Base-by-base conservation (phyloP, 2,113 vertebrate species). In the Oncorhynchus nerka region DNA sequence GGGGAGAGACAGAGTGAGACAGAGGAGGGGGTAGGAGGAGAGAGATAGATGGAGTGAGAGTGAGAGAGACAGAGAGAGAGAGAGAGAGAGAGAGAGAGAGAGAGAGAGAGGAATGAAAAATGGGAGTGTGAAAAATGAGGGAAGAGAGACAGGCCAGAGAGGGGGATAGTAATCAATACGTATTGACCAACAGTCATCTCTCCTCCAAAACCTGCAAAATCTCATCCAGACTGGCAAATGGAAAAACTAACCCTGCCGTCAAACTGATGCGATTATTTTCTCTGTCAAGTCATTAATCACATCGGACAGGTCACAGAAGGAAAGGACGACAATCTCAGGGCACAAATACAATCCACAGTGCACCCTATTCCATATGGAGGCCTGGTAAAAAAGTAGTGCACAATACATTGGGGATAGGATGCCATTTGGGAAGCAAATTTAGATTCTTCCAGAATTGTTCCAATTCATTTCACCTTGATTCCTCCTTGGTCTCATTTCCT, bases 151-250 rank as follows among this genome's bases (percentile, higher is more conserved):
- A 39, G 26, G 65, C 32, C 13, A 75, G 22, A 62, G 8, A 28
- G 57, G 20, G 62, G 20, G 64, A 71, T 1, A 26, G 45, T 72
- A 79, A 83, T 85, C 84, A 5, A 74, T 90, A 83, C 75, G 51
- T 80, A 90, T 82, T 80, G 80, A 89, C 81, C 68, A 26, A 62
- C 76, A 72, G 74, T 70, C 79, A 78, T 75, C 73, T 81, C 74
- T 75, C 73, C 51, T 62, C 61, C 69, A 71, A 82, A 80, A 76
- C 66, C 68, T 79, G 74, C 76, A 80, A 72, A 69, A 81, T 70
- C 81, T 57, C 68, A 81, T 71, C 75, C 12, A 68, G 59, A 26
- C 11, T 4, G 22, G 39, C 48, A 71, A 75, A 83, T 76, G 71
- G 74, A 73, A 57, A 78, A 75, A 75, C 59, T 22, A 15, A 45